Evolutionary conservation across 2,113 vertebrate species (phyloP).

Genomic region (Crotalus horridus): DNA sequence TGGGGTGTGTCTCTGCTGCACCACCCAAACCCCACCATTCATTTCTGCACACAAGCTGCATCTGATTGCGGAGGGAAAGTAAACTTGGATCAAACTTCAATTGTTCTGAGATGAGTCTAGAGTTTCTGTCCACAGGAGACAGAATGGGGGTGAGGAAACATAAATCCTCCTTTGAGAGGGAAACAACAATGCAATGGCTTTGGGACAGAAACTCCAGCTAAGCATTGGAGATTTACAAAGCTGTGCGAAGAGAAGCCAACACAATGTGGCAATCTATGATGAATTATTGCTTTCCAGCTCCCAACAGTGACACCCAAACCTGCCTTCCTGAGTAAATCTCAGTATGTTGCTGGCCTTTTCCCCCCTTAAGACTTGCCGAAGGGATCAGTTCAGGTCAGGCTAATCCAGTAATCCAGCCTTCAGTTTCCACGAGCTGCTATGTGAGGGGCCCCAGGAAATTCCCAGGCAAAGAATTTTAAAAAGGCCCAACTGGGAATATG

Average conservation of each 20-base stretch:
- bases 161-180: constrained; percentile 27
- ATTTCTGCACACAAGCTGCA: constrained; percentile 48
- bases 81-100: constrained; percentile 49
- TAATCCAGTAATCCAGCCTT: neutral
- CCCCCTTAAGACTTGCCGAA: neutral
- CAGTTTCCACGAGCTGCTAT: neutral
- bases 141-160: constrained; percentile 30
- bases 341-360: neutral
- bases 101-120: constrained; percentile 39
- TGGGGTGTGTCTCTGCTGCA: constrained; percentile 47
- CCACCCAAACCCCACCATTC: constrained; percentile 58
- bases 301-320: neutral
- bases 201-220: constrained; percentile 49
- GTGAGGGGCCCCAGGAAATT: neutral
- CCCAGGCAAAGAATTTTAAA: neutral
- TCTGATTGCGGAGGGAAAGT: constrained; percentile 47
- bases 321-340: neutral
- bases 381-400: neutral
- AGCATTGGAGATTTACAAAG: constrained; percentile 20
- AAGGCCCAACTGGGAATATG: neutral
- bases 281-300: neutral
- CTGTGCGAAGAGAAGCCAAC: too few species aligned
- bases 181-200: constrained; percentile 30
- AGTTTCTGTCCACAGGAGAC: constrained; percentile 40
- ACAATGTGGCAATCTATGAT: neutral